These are phyloP conservation scores for Trachelus stipa DNA, from an alignment of 2,888 invertebrate genomes.

Conservation along the genomic window DNA sequence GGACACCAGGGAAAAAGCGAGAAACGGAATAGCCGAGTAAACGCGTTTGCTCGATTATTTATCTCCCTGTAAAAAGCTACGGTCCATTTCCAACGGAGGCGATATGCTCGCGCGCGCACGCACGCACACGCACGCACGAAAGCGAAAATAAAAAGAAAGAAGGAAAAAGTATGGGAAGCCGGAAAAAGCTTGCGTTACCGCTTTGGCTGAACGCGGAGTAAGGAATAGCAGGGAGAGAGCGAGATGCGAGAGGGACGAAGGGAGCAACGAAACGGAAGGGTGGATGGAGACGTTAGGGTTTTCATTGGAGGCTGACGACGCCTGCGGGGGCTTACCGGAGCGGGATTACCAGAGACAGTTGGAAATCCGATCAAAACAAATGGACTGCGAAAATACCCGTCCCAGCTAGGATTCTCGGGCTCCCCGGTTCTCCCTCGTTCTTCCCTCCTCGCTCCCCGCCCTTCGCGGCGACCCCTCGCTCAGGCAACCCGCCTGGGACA, in stretches of 20 bases:
- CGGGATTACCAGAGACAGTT: conserved; percentile 62
- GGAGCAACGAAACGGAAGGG: conserved; percentile 24
- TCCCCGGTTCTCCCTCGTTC: conserved; percentile 13
- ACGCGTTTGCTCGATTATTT: not conserved
- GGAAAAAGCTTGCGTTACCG: conserved; percentile 5
- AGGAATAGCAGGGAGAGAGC: conserved; percentile 10
- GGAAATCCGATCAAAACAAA: conserved; percentile 65
- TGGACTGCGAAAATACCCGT: conserved; percentile 59
- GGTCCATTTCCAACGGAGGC: too few species aligned
- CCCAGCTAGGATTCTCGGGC: conserved; percentile 12
- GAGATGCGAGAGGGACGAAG: conserved; percentile 11
- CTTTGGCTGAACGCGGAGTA: conserved; percentile 6
- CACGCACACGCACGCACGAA: too few species aligned
- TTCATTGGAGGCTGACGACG: conserved; percentile 59
- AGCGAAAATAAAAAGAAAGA: not conserved
- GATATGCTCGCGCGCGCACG: too few species aligned
- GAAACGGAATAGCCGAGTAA: not conserved
- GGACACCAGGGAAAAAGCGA: not conserved
- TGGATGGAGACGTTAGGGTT: conserved; percentile 55
- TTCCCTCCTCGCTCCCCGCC: conserved; percentile 11
- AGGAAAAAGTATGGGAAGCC: not conserved
- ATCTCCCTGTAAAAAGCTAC: too few species aligned
- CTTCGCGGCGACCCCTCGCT: not conserved
- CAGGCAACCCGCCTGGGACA: conserved; percentile 22
- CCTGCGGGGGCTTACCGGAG: conserved; percentile 57